phyloP scores from a whole-genome alignment of 2,888 invertebrate genomes.

The Melikaiella ostensackeni region DNA sequence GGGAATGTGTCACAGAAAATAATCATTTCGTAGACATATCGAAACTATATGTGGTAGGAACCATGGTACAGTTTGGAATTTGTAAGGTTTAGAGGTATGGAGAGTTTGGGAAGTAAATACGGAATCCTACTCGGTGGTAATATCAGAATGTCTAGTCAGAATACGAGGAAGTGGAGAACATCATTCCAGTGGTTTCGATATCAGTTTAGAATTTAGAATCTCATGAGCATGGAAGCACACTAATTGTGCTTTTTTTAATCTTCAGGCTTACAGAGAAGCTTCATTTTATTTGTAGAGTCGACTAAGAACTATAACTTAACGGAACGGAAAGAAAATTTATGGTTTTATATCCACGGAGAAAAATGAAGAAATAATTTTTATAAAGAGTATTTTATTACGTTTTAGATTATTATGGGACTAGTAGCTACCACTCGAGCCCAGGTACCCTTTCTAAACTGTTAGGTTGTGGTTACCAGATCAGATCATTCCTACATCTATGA shows the following conservation, averaged over 20 bases:
- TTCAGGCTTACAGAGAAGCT: background rate
- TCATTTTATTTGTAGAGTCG: too few relatives aligned
- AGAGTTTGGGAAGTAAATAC: constrained; percentile 46
- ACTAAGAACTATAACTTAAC: too few relatives aligned
- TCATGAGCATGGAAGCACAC: background rate
- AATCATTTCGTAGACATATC: constrained; percentile 2
- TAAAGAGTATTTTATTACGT: too few relatives aligned
- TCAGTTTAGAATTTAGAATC: constrained; percentile 15
- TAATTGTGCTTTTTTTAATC: background rate
- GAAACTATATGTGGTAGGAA: background rate
- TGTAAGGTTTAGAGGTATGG: background rate
- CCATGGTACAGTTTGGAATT: constrained; percentile 16
- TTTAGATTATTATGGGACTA: too few relatives aligned
- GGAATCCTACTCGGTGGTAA: constrained; percentile 47
- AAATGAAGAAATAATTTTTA: too few relatives aligned
- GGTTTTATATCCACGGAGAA: too few relatives aligned
- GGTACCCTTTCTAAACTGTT: too few relatives aligned
- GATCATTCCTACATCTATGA: too few relatives aligned
- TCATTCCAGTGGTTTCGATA: constrained; percentile 48
- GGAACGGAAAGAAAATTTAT: too few relatives aligned
- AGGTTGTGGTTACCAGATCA: too few relatives aligned
- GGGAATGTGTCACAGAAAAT: background rate
- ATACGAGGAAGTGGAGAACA: constrained; percentile 40
- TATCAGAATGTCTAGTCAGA: constrained; percentile 45
- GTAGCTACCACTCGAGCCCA: too few relatives aligned